Conservation (phyloP, 2,797 vertebrate genomes). For the Melanogrammus aeglefinus region DNA sequence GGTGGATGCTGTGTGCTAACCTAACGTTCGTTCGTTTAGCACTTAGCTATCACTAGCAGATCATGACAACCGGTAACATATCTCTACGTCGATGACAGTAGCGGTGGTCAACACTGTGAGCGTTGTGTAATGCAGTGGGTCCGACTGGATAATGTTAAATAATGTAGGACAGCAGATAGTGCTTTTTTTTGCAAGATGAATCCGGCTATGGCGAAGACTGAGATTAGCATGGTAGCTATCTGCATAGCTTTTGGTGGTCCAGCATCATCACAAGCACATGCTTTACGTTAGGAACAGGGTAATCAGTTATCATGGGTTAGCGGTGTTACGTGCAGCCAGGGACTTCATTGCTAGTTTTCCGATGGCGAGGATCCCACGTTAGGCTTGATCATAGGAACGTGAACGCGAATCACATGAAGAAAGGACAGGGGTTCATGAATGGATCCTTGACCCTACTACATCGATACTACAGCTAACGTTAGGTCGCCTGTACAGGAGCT, state of each 20-base stretch:
- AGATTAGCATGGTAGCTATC: slow-evolving; percentile 53
- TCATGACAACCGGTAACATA: slow-evolving; percentile 41
- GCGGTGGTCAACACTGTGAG: neutral
- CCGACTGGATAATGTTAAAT: neutral
- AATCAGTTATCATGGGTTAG: neutral
- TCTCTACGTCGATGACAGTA: slow-evolving; percentile 27
- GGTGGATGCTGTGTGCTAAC: slow-evolving; percentile 59
- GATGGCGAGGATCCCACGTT: neutral
- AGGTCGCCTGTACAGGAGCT: neutral
- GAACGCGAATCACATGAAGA: neutral
- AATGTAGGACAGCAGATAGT: neutral
- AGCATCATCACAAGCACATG: slow-evolving; percentile 54
- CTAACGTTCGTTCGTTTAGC: slow-evolving; percentile 62
- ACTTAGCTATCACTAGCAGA: slow-evolving; percentile 46
- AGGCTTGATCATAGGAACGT: neutral
- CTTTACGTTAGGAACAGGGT: slow-evolving; percentile 50
- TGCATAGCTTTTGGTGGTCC: slow-evolving; percentile 23
- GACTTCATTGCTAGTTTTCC: neutral
- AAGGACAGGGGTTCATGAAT: neutral
- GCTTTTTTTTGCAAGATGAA: neutral
- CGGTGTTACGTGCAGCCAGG: neutral
- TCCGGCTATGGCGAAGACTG: slow-evolving; percentile 19
- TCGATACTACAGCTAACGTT: neutral
- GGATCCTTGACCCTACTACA: neutral
- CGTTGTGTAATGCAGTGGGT: neutral